Base-by-base conservation (phyloP, 2,797 vertebrate genomes). In the Melanogrammus aeglefinus region DNA sequence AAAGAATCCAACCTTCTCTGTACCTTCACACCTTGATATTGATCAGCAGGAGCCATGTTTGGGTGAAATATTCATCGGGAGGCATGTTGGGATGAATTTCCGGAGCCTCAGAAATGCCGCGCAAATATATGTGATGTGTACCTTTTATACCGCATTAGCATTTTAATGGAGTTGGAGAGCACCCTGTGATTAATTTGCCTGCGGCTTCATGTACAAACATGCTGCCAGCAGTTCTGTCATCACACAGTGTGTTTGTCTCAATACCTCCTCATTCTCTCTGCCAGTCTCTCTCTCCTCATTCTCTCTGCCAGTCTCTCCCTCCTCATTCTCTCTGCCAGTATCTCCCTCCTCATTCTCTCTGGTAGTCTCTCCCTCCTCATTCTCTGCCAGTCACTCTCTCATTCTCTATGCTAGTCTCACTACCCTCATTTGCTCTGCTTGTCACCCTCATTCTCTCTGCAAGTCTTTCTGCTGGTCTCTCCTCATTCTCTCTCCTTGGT, bases 81-180 rank as follows among this genome's bases (percentile, higher is more conserved):
- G 78, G 76, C 81, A 86, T 83, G 86, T 87, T 86, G 86, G 85
- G 82, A 82, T 86, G 87, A 84, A 81, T 81, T 76, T 89, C 86
- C 82, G 74, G 74, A 79, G 83, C 84, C 84, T 88, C 70, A 85
- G 85, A 84, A 88, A 91, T 88, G 77, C 87, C 88, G 89, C 84
- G 87, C 88, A 89, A 92, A 92, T 92, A 90, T 81, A 88, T 88
- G 88, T 84, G 89, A 86, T 91, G 89, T 86, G 89, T 88, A 87
- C 84, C 75, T 86, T 94, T 91, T 91, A 69, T 87, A 81, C 87
- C 80, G 82, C 89, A 94, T 94, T 94, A 93, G 90, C 93, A 93
- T 95, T 93, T 94, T 93, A 93, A 94, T 95, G 84, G 90, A 88
- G 84, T 87, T 85, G 81, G 85, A 87, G 86, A 85, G 83, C 82